A percentile compares a stretch with the other conserved stretches of the same genome.
Conservation (phyloP, 1,140 invertebrate species). For the Amyelois transitella region DNA sequence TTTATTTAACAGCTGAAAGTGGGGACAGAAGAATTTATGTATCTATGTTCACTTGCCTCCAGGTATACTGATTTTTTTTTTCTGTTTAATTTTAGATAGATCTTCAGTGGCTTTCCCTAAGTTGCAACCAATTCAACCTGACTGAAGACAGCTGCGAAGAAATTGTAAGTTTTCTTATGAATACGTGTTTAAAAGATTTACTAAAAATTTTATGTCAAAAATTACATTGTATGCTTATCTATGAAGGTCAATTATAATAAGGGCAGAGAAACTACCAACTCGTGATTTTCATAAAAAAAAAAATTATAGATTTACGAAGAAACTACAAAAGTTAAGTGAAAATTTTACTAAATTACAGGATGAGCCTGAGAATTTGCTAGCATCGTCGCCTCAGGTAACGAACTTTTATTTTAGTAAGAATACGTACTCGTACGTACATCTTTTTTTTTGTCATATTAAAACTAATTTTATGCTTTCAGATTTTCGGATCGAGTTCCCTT, state of each 20-base stretch:
- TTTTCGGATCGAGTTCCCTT: neutral
- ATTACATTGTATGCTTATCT: too few relatives aligned
- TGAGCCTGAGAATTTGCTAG: conserved; percentile 1
- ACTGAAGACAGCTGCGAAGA: conserved; percentile 53
- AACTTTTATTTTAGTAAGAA: too few relatives aligned
- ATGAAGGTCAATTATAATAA: too few relatives aligned
- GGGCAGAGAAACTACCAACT: too few relatives aligned
- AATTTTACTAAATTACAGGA: neutral
- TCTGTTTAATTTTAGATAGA: conserved; percentile 44
- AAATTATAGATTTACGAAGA: too few relatives aligned
- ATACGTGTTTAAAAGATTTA: too few relatives aligned
- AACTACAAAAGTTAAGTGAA: too few relatives aligned
- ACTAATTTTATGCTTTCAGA: neutral
- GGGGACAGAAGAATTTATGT: too few relatives aligned
- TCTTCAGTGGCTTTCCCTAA: conserved; percentile 57
- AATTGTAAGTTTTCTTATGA: conserved; percentile 36
- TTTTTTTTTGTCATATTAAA: neutral
- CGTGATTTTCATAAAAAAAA: too few relatives aligned
- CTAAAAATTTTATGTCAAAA: too few relatives aligned
- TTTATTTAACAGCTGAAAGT: too few relatives aligned
- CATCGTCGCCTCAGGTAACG: neutral
- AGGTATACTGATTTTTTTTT: neutral
- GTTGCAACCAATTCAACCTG: conserved; percentile 43
- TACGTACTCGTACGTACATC: neutral
- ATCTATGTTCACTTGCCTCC: too few relatives aligned